phyloP scores from a whole-genome alignment of 2,888 invertebrate species.

The Tinea pellionella region DNA sequence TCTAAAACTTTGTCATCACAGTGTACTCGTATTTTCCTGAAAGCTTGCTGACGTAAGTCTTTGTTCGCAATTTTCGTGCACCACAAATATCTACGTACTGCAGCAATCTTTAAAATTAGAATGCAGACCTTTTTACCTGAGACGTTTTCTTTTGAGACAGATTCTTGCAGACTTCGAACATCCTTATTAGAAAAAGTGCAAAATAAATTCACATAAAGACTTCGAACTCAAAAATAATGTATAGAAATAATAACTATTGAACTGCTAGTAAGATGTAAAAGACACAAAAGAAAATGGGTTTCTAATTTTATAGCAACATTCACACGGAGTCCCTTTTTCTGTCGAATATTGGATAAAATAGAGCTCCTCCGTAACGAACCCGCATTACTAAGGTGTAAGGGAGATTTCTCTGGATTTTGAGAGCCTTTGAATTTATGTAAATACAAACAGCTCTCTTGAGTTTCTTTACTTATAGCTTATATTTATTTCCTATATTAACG shows the following conservation, averaged over 20 bases:
- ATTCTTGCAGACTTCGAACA: background rate
- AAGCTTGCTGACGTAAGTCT: background rate
- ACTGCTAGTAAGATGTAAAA: background rate
- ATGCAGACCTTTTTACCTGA: background rate
- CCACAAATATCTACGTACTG: background rate
- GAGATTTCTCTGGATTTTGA: slow-evolving; percentile 28
- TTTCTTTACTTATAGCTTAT: background rate
- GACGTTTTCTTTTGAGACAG: background rate
- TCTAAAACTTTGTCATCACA: background rate
- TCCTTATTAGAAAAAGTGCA: background rate
- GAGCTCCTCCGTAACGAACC: slow-evolving; percentile 4
- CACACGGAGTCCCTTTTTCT: background rate
- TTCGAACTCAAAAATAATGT: background rate
- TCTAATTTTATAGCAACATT: background rate
- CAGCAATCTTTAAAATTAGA: background rate
- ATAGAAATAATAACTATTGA: background rate
- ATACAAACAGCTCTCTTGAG: slow-evolving; percentile 17
- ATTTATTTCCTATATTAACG: background rate
- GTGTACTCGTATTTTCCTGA: slow-evolving; percentile 1
- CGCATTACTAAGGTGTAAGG: slow-evolving; percentile 12
- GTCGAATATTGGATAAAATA: slow-evolving; percentile 11
- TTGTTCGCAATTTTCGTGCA: slow-evolving; percentile 4
- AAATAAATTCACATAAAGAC: too few relatives aligned
- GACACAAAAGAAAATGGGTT: background rate
- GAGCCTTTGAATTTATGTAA: slow-evolving; percentile 33